These are phyloP conservation scores for Melanotus villosus DNA, from an alignment of 2,888 invertebrate species.

Conservation along the genomic window DNA sequence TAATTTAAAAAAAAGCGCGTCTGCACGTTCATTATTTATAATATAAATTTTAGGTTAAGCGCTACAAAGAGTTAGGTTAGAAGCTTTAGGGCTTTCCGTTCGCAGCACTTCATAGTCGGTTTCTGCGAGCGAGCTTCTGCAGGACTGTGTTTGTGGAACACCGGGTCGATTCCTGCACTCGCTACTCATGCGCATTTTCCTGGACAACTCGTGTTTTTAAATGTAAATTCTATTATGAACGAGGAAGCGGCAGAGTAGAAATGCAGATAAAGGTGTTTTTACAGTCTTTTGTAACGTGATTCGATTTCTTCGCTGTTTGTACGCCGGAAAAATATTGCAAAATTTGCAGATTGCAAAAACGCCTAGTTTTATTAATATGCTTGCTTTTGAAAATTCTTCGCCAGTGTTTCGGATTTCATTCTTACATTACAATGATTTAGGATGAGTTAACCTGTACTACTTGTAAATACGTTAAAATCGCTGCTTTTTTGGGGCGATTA, in stretches of 20 bases:
- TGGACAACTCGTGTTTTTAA: slow-evolving; percentile 32
- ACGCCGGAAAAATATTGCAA: too few relatives aligned
- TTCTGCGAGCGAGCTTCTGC: slow-evolving; percentile 39
- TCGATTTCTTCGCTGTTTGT: too few relatives aligned
- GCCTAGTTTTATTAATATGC: too few relatives aligned
- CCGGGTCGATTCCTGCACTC: slow-evolving; percentile 42
- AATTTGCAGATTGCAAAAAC: too few relatives aligned
- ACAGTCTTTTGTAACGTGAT: not conserved
- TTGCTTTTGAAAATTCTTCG: too few relatives aligned
- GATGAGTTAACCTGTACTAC: too few relatives aligned
- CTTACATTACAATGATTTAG: too few relatives aligned
- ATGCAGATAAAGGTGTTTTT: slow-evolving; percentile 1
- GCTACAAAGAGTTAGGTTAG: slow-evolving; percentile 40
- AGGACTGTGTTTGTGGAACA: slow-evolving; percentile 39
- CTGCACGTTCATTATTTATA: slow-evolving; percentile 4
- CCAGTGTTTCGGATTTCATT: too few relatives aligned
- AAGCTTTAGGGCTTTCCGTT: slow-evolving; percentile 25
- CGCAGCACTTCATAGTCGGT: slow-evolving; percentile 33
- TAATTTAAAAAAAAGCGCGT: not conserved
- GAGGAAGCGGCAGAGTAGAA: slow-evolving; percentile 18
- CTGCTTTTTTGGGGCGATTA: too few relatives aligned
- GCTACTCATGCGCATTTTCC: slow-evolving; percentile 44
- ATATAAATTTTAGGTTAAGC: not conserved
- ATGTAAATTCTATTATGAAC: slow-evolving; percentile 35
- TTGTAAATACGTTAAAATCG: too few relatives aligned